phyloP scores from a whole-genome alignment of 2,888 invertebrate species.

The Maniola hyperantus region DNA sequence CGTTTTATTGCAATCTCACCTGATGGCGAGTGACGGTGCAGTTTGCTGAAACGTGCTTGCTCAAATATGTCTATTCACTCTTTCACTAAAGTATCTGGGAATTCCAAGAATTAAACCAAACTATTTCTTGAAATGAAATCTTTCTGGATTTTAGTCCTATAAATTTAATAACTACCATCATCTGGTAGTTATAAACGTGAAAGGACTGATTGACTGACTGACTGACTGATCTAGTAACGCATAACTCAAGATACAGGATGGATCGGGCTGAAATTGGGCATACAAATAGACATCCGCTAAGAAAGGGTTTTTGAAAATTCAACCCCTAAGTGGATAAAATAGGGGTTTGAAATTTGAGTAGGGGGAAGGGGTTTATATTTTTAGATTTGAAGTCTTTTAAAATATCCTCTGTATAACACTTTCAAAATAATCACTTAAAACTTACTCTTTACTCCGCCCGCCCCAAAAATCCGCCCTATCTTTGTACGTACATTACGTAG shows the following conservation, averaged over 20 bases:
- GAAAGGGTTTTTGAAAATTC: too few relatives aligned
- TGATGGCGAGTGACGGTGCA: not conserved
- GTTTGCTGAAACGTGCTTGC: not conserved
- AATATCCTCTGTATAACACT: too few relatives aligned
- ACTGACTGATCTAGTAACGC: too few relatives aligned
- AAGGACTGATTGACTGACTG: too few relatives aligned
- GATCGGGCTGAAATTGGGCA: too few relatives aligned
- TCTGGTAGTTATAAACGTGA: too few relatives aligned
- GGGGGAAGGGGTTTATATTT: too few relatives aligned
- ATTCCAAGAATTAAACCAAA: not conserved
- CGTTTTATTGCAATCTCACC: slow-evolving; percentile 11
- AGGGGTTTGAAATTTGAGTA: too few relatives aligned
- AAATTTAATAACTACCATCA: not conserved
- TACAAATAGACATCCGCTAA: too few relatives aligned
- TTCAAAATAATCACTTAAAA: not conserved
- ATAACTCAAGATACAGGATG: too few relatives aligned
- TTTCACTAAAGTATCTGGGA: not conserved
- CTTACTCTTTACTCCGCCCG: not conserved
- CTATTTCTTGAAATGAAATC: not conserved
- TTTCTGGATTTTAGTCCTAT: not conserved
- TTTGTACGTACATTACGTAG: not conserved
- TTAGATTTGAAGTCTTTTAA: too few relatives aligned
- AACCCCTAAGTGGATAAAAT: too few relatives aligned
- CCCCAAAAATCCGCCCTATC: not conserved
- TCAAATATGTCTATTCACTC: not conserved